Evolutionary conservation across 2,888 invertebrate species (phyloP), one percentile per base, ranked within the genome.

Genomic region (Physocephala rufipes): DNA sequence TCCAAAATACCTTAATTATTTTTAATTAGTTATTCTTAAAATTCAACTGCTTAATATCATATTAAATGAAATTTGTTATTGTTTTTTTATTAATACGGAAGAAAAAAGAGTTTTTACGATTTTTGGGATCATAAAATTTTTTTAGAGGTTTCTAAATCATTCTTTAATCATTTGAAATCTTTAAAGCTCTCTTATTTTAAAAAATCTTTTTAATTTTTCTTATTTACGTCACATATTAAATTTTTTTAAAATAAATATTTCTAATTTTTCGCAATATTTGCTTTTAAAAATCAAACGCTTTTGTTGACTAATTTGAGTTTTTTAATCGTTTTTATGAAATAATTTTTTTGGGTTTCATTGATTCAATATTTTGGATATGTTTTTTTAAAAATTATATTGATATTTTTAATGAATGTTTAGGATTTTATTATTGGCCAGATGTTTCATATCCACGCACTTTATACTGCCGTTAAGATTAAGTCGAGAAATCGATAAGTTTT

Each of bases 121-220:
- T 36, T 36, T 36, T 36, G 19, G 24, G 19, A 53, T 19, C 53
- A 53, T 53, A 53, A 53, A 53, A 30, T 36, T 36, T 36, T 36
- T 36, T 36, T 36, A 4, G 36, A 9, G 36, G 36, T 9, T 36
- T 36, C 9, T 36, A 36, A 36, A 36, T n/a, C n/a, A n/a, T n/a
- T n/a, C n/a, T n/a, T n/a, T 64, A 24, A 59, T 19, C 30, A 51
- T 51, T 61, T n/a, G n/a, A n/a, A n/a, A n/a, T n/a, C n/a, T n/a
- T n/a, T n/a, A n/a, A n/a, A 61, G 43, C 26, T 55, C 53, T 55
- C 30, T 67, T 61, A n/a, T 69, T 16, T 69, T 51, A 36, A 21
- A 43, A 15, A 62, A 62, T 12, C 45, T 62, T 36, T 36, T 36
- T 36, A 36, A 36, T 4, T 36, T 36, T 36, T 36, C 5, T 36